Evolutionary conservation across 2,797 vertebrate species (phyloP).

Genomic region (Mastacembelus armatus): DNA sequence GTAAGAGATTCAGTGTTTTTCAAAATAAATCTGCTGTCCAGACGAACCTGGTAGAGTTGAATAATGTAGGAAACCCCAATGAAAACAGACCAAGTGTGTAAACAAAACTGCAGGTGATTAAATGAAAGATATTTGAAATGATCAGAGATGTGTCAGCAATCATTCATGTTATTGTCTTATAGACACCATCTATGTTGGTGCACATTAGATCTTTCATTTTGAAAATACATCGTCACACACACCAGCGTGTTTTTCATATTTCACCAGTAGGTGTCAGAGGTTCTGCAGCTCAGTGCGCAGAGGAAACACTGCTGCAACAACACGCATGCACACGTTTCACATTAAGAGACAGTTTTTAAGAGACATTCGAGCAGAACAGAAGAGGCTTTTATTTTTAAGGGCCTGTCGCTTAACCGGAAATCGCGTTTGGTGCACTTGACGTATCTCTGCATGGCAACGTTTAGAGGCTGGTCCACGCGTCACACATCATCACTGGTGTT

Average conservation of each 20-base stretch:
- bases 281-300: slow-evolving; percentile 26
- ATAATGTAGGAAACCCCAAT: no score
- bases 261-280: slow-evolving; percentile 33
- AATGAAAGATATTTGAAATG: no score
- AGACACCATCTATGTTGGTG: neutral
- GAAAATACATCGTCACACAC: no score
- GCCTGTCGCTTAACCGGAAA: neutral
- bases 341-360: slow-evolving; percentile 29
- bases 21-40: no score
- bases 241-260: neutral
- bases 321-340: neutral
- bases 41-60: no score
- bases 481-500: slow-evolving; percentile 34
- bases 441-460: slow-evolving; percentile 9
- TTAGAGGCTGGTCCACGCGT: slow-evolving; percentile 49
- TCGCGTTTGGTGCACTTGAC: slow-evolving; percentile 12
- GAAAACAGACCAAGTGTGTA: no score
- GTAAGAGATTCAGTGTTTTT: no score
- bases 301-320: slow-evolving; percentile 27
- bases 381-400: slow-evolving; percentile 33
- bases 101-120: no score
- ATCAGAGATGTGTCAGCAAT: no score
- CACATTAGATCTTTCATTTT: neutral
- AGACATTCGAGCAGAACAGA: neutral
- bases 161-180: no score